phyloP scores from a whole-genome alignment of 1,140 invertebrate genomes.

The Periplaneta americana region DNA sequence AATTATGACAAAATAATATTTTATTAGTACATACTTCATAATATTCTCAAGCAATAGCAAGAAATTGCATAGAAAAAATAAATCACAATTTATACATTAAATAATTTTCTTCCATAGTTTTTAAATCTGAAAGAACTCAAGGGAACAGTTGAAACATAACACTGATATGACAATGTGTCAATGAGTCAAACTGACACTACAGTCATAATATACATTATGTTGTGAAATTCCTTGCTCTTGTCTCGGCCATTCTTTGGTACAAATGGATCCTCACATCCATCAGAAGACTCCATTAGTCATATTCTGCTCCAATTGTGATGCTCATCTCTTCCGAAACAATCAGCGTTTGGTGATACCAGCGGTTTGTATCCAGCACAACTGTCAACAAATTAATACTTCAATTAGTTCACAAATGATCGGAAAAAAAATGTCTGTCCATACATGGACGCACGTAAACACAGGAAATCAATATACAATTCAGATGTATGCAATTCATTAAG shows the following conservation, averaged over 20 bases:
- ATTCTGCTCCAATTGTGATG: slow-evolving; percentile 94
- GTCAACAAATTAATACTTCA: slow-evolving; percentile 35
- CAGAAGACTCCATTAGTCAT: slow-evolving; percentile 56
- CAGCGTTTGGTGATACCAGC: slow-evolving; percentile 89
- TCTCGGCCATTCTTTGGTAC: background rate
- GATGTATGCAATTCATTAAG: no score
- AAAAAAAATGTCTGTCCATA: no score
- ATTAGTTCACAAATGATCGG: no score
- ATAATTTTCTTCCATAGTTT: background rate
- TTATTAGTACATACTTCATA: background rate
- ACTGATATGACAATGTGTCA: background rate
- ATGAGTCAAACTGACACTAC: background rate
- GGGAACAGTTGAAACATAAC: background rate
- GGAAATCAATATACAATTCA: no score
- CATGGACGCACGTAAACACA: no score
- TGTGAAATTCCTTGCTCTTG: background rate
- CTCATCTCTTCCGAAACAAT: slow-evolving; percentile 84
- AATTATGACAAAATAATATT: background rate
- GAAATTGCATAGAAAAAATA: background rate
- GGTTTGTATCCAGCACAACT: slow-evolving; percentile 90
- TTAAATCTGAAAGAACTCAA: background rate
- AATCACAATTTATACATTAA: background rate
- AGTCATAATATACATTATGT: background rate
- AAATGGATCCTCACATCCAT: background rate
- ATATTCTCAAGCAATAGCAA: background rate